Evolutionary conservation across 2,888 invertebrate genomes (phyloP), one percentile per base, ranked within the genome.

Genomic region (Gymnocheta viridis): DNA sequence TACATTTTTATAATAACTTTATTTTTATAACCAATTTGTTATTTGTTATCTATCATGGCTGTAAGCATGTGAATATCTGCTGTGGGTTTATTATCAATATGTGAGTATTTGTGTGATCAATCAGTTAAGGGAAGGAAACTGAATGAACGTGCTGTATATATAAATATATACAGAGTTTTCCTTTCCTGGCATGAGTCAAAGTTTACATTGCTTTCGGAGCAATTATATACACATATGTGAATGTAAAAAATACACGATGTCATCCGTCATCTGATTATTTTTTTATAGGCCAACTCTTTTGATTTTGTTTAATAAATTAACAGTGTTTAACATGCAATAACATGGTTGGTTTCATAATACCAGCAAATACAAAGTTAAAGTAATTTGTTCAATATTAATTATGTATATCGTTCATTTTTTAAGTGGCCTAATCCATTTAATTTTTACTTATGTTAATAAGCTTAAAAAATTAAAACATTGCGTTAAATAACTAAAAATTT

Each of bases 241-340:
- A 24, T 41, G 3, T 44, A 32, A 0, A 19, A 32, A 29, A 6
- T 22, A 47, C 24, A 24, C n/a, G 35, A 19, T 60, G 35, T 24
- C 7, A n/a, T n/a, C 35, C 29, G 38, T 10, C 17, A 19, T 3
- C 14, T 19, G 38, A 10, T 14, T 27, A 4, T n/a, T 69, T 62
- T n/a, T 47, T 7, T 7, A 51, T 14, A 19, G n/a, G n/a, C n/a
- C n/a, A n/a, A 44, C n/a, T 64, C 47, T 54, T 77, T 69, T 64
- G 17, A 54, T 67, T 73, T 79, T 64, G 17, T 74, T 73, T 58
- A 69, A 74, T 38, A 79, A 82, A 79, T 82, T 70, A 66, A 79
- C 49, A 82, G 56, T 74, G 58, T 82, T 82, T 79, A 70, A 70
- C 74, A 82, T 79, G 73, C 73, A 79, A 66, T 78, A 62, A 10